Percentiles rank a stretch among this genome's conserved stretches.
Evolutionary conservation across 2,113 vertebrate species (phyloP).

Genomic region (Gobiocypris rarus): DNA sequence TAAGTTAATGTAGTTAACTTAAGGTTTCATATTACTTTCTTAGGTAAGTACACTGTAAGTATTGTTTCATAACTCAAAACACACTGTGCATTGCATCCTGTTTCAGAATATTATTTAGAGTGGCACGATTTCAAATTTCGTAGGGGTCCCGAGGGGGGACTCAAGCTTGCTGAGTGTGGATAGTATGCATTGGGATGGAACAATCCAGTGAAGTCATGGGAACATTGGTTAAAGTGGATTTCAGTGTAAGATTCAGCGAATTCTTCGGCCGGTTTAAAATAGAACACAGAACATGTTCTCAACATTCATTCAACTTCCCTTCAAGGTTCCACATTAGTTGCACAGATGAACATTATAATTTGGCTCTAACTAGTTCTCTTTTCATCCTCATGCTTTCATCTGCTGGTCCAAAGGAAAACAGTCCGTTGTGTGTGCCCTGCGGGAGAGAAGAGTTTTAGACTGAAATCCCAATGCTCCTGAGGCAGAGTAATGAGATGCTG

Average conservation of each 20-base stretch:
- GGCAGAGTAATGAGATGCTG: constrained; percentile 53
- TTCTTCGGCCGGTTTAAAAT: not conserved
- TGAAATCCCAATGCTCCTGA: constrained; percentile 34
- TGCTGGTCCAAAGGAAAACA: constrained; percentile 35
- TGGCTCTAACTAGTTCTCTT: constrained; percentile 34
- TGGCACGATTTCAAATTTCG: too few species aligned
- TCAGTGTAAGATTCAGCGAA: not conserved
- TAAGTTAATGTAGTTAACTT: too few species aligned
- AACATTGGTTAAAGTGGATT: not conserved
- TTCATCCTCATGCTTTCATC: constrained; percentile 36
- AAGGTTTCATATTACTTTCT: too few species aligned
- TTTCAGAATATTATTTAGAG: too few species aligned
- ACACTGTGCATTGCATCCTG: too few species aligned
- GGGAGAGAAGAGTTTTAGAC: constrained; percentile 41
- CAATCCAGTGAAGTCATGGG: not conserved
- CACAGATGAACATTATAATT: not conserved
- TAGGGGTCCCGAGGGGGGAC: too few species aligned
- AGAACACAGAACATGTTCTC: constrained; percentile 6
- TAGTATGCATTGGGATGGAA: not conserved
- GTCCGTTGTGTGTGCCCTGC: constrained; percentile 24
- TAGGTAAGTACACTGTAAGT: too few species aligned
- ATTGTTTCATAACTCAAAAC: too few species aligned
- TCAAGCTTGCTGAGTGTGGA: not conserved
- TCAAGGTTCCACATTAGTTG: constrained; percentile 23
- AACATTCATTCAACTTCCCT: constrained; percentile 8